Evolutionary conservation across 2,113 vertebrate species (phyloP), one percentile per base, ranked within the genome.

Genomic region (Echinops telfairi): DNA sequence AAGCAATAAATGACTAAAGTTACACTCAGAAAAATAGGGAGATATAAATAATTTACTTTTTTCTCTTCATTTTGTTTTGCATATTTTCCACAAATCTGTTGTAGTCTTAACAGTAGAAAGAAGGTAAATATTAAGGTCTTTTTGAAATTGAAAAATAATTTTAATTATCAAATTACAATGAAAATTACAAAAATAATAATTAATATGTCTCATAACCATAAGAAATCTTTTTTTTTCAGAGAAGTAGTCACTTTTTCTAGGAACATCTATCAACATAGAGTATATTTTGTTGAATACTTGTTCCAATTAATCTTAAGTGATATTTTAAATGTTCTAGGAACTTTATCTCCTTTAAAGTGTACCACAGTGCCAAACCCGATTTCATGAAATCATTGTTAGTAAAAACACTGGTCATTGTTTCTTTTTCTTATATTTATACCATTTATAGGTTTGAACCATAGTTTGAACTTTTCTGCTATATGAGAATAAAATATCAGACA

Each of bases 181-280:
- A 73, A 11, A 17, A 58, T 25, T 38, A 40, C 40, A 40, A 40
- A 40, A 40, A 40, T 40, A 40, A 40, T 40, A 40, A 40, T 40
- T 40, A 40, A 40, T 40, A 40, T 40, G 40, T 40, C 40, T 40
- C 40, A 40, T 62, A 68, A 87, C n/a, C 70, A 68, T 66, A 64
- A 91, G n/a, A 84, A 80, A 73, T 66, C 38, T 83, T 73, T 75
- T n/a, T 33, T 71, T 71, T 90, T 78, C 31, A 90, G 17, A 84
- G 3, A 87, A 16, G 31, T 22, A 12, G 62, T 86, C 33, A 73
- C 62, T 79, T 79, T 83, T 83, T 91, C 62, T 31, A 90, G 43
- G 79, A 88, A 87, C 3, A 64, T 31, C 22, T 58, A 89, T 83
- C 82, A 83, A 88, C 36, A 83, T 6, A 62, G 78, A 60, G 47